phyloP scores from a whole-genome alignment of 2,113 vertebrate species.

The Carassius auratus region DNA sequence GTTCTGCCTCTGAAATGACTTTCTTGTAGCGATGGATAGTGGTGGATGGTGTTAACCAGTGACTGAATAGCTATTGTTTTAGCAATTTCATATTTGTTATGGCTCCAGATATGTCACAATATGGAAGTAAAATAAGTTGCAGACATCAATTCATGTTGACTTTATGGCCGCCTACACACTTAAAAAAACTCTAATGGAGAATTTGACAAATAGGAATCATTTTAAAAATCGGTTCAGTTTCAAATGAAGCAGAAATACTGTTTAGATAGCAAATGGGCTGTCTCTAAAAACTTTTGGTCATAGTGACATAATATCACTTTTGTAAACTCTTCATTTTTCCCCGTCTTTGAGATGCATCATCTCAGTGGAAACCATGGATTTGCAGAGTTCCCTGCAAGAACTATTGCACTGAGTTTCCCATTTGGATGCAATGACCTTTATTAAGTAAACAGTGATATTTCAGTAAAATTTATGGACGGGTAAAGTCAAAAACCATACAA shows the following conservation, averaged over 20 bases:
- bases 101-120: not conserved
- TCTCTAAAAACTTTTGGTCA: not conserved
- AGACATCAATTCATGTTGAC: not conserved
- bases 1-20: not conserved
- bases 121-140: not conserved
- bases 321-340: not conserved
- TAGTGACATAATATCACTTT: not conserved
- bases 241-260: not conserved
- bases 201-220: not conserved
- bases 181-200: not conserved
- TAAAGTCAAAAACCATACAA: not conserved
- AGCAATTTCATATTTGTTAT: not conserved
- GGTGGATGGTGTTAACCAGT: not conserved
- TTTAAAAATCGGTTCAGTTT: not conserved
- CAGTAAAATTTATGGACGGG: not conserved
- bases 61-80: not conserved
- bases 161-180: not conserved
- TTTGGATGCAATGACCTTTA: not conserved
- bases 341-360: not conserved
- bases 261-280: not conserved
- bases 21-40: not conserved
- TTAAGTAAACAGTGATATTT: conserved; percentile 21
- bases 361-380: not conserved
- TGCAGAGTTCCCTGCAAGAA: conserved; percentile 6
- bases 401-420: not conserved